These are phyloP conservation scores for Horisme vitalbata DNA, from an alignment of 2,888 invertebrate species.

Conservation along the genomic window DNA sequence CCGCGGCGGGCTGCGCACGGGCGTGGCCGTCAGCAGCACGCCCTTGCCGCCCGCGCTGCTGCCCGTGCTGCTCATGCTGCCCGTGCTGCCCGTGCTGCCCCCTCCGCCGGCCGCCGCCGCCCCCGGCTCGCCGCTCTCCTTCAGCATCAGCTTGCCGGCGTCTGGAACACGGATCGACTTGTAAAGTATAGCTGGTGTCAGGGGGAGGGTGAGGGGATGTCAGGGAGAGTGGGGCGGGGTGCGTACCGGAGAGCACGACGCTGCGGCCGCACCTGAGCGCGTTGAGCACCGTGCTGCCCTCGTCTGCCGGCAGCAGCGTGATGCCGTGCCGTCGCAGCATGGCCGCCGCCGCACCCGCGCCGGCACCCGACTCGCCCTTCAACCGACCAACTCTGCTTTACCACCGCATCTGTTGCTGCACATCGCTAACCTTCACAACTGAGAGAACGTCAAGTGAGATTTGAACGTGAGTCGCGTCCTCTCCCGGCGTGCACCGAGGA, in stretches of 20 bases:
- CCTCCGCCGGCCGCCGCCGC: slow-evolving; percentile 5
- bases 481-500: no score
- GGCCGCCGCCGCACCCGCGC: slow-evolving; percentile 73
- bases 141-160: slow-evolving; percentile 89
- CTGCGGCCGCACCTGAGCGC: slow-evolving; percentile 94
- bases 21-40: slow-evolving; percentile 50
- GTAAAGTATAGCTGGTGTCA: no score
- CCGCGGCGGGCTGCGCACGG: slow-evolving; percentile 46
- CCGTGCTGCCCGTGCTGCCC: slow-evolving; percentile 2
- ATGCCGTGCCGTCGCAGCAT: slow-evolving; percentile 93
- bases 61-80: neutral
- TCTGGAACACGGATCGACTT: slow-evolving; percentile 81
- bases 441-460: no score
- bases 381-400: no score
- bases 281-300: slow-evolving; percentile 87
- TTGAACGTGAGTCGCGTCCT: no score
- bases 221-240: no score
- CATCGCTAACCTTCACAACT: no score
- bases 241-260: slow-evolving; percentile 88
- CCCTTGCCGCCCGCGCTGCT: slow-evolving; percentile 19
- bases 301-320: slow-evolving; percentile 92
- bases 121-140: slow-evolving; percentile 61
- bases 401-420: no score
- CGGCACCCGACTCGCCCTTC: neutral
- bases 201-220: no score